Evolutionary conservation across 2,888 invertebrate species (phyloP), one percentile per base, ranked within the genome.

Genomic region (Erynnis tages): DNA sequence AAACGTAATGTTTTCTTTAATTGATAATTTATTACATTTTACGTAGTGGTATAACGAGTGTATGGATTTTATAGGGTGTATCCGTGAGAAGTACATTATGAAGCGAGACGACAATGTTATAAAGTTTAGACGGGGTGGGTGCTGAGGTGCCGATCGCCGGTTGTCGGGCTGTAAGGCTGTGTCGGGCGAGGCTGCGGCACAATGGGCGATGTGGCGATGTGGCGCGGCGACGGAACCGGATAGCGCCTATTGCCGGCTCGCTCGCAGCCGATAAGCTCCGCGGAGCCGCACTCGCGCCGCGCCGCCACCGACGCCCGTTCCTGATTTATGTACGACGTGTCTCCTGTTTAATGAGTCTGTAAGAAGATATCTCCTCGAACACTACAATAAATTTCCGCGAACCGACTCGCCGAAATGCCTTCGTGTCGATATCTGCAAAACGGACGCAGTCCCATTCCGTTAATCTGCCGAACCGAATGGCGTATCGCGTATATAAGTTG

Each of bases 321-420:
- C 79, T 87, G 89, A 89, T 89, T 89, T 89, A 89, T 89, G 84
- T 84, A 79, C 85, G 86, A 82, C 86, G 81, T 84, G 86, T 87
- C 87, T 88, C 87, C 86, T 88, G 85, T 89, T 89, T 89, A 89
- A 89, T 88, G 89, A 88, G 88, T 80, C 83, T 72, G 85, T 85
- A 88, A 87, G 86, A 88, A 85, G 87, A 88, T 89, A 89, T 88
- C 86, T 80, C 77, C 73, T 71, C 66, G 79, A 80, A 78, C 76
- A 75, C 79, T 75, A 81, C 83, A 80, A 88, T 89, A 88, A 88
- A 88, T 88, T 84, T 81, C 66, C 73, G 61, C 69, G 73, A 79
- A 73, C 81, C 77, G 84, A 82, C 85, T 83, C 69, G 74, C 83
- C 77, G 70, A 85, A 86, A 89, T 74, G 80, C 74, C 78, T 79